Evolutionary conservation across 2,888 invertebrate species (phyloP).

Genomic region (Chirona hameri): DNA sequence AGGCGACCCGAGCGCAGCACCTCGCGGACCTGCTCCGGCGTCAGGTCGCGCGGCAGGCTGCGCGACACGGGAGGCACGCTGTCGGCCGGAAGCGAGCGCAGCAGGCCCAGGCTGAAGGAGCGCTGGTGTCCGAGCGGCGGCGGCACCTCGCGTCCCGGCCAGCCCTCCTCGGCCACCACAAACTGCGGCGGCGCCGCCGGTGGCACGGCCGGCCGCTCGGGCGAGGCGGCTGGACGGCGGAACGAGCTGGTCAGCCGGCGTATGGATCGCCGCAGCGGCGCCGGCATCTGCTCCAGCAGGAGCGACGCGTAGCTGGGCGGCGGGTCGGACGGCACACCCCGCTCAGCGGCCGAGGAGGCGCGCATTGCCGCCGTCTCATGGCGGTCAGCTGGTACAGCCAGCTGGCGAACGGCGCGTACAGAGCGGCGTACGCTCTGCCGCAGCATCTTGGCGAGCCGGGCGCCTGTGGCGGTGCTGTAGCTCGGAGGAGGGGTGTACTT

Average conservation of each 20-base stretch:
- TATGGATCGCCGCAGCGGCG: neutral
- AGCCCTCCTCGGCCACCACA: neutral
- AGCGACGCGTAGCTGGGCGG: slow-evolving; percentile 63
- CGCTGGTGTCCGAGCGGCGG: neutral
- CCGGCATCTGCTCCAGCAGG: slow-evolving; percentile 51
- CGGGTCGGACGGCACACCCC: slow-evolving; percentile 44
- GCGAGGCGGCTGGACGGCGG: neutral
- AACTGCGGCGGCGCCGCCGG: neutral
- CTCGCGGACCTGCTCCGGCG: neutral
- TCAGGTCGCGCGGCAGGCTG: slow-evolving; percentile 6
- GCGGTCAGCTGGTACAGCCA: neutral
- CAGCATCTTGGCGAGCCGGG: slow-evolving; percentile 66
- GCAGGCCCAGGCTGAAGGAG: slow-evolving; percentile 12
- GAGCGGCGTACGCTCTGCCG: slow-evolving; percentile 57
- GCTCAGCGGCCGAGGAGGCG: slow-evolving; percentile 5
- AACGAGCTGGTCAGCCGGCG: neutral
- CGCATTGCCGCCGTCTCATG: neutral
- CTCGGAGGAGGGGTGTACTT: slow-evolving; percentile 92
- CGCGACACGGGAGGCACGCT: neutral
- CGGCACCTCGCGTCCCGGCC: no score
- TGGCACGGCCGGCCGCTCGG: neutral
- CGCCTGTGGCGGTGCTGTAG: slow-evolving; percentile 87
- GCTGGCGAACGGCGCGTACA: neutral
- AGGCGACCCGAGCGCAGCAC: slow-evolving; percentile 3
- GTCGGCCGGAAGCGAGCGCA: neutral